A percentile compares a stretch with the other conserved stretches of the same genome.
Conservation (phyloP, 2,797 vertebrate species). For the Psittacula derbiana region DNA sequence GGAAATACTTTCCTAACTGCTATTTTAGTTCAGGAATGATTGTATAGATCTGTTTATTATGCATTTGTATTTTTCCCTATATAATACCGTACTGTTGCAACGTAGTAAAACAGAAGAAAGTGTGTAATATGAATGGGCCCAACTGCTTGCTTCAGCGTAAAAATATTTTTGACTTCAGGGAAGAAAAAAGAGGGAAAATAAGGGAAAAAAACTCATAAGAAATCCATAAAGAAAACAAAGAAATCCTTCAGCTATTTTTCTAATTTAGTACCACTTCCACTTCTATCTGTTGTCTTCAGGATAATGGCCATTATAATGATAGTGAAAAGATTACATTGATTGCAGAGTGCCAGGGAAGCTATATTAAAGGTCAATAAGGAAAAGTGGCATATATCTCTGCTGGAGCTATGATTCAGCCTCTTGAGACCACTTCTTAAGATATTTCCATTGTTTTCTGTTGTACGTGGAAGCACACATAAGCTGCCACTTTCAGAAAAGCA, state of each 20-base stretch:
- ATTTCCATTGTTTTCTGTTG: slow-evolving; percentile 32
- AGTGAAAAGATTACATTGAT: slow-evolving; percentile 57
- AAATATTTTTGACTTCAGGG: slow-evolving; percentile 52
- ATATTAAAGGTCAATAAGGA: slow-evolving; percentile 62
- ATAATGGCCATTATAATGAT: slow-evolving; percentile 48
- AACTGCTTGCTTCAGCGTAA: slow-evolving; percentile 47
- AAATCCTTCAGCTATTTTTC: slow-evolving; percentile 59
- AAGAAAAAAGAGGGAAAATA: not conserved
- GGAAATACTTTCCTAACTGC: slow-evolving; percentile 74
- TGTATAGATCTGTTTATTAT: slow-evolving; percentile 76
- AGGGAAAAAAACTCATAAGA: not conserved
- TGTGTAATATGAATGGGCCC: slow-evolving; percentile 62
- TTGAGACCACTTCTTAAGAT: slow-evolving; percentile 27
- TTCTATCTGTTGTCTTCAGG: slow-evolving; percentile 37
- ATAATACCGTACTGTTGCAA: slow-evolving; percentile 70
- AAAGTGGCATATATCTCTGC: slow-evolving; percentile 48
- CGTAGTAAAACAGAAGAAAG: slow-evolving; percentile 40
- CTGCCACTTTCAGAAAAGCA: not conserved
- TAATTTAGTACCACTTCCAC: slow-evolving; percentile 55
- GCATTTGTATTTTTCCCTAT: slow-evolving; percentile 70
- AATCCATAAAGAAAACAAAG: slow-evolving; percentile 64
- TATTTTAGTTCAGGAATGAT: slow-evolving; percentile 76
- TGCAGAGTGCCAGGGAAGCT: slow-evolving; percentile 35
- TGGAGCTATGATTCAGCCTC: slow-evolving; percentile 52
- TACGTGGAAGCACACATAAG: not conserved